These are phyloP conservation scores for Channa maculata DNA, from an alignment of 2,113 vertebrate genomes.

Conservation along the genomic window DNA sequence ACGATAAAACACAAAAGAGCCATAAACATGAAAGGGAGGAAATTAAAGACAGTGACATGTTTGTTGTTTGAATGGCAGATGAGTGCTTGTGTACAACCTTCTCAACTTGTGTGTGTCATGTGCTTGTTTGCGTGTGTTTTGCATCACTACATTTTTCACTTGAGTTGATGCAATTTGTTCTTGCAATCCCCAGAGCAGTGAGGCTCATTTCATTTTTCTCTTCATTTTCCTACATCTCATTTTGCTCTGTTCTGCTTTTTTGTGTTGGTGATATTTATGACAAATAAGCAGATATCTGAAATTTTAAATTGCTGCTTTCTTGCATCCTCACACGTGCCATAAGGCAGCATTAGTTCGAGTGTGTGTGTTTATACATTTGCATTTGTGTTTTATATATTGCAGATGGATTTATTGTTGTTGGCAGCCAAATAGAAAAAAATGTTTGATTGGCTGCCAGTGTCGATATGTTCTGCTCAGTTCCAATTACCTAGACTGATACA, in stretches of 20 bases:
- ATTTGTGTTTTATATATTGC: conserved; percentile 27
- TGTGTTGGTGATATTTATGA: conserved; percentile 33
- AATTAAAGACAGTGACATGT: conserved; percentile 52
- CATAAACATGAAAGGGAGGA: conserved; percentile 58
- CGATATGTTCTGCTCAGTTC: conserved; percentile 64
- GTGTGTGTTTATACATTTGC: neutral
- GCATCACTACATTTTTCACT: neutral
- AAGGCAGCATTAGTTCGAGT: neutral
- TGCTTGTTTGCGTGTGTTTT: conserved; percentile 13
- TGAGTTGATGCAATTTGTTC: conserved; percentile 28
- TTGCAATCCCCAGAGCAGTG: neutral
- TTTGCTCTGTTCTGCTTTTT: neutral
- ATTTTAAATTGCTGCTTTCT: conserved; percentile 8
- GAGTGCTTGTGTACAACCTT: neutral
- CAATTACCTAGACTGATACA: conserved; percentile 59
- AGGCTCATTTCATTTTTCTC: neutral
- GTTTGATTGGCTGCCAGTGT: conserved; percentile 73
- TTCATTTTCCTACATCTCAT: neutral
- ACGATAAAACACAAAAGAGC: conserved; percentile 55
- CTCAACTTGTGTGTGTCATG: neutral
- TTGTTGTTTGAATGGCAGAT: conserved; percentile 20
- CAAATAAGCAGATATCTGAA: conserved; percentile 4
- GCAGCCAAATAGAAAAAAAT: conserved; percentile 51
- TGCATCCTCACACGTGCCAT: conserved; percentile 26
- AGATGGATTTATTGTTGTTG: conserved; percentile 61